A percentile compares a stretch with the other conserved stretches of the same genome.
phyloP scores from a whole-genome alignment of 2,113 vertebrate genomes.

The Melanerpes formicivorus region DNA sequence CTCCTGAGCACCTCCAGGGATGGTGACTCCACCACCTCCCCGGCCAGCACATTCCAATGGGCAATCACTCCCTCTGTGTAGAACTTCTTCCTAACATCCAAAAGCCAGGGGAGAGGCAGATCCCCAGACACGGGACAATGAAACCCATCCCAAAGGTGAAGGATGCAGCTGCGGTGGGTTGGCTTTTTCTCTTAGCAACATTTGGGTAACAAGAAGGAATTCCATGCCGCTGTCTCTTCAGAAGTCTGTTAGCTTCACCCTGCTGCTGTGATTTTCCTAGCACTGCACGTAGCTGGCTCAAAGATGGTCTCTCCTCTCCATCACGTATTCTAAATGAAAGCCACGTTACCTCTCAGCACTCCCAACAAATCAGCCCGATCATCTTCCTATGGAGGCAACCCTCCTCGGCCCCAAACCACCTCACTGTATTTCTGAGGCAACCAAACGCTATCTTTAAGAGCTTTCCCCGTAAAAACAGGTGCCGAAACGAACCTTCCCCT shows the following conservation, averaged over 20 bases:
- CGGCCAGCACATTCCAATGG: no score
- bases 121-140: not conserved
- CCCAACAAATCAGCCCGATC: not conserved
- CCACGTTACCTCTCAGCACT: not conserved
- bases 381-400: not conserved
- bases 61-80: no score
- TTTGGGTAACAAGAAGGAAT: not conserved
- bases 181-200: not conserved
- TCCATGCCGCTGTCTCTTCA: not conserved
- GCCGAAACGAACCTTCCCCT: not conserved
- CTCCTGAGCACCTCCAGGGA: no score
- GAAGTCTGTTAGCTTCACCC: not conserved
- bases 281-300: not conserved
- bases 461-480: not conserved
- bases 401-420: rapidly evolving
- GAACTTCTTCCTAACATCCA: no score
- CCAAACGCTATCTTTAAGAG: not conserved
- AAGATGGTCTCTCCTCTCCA: not conserved
- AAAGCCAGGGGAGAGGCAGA: not conserved
- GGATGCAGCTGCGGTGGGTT: no score
- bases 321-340: not conserved
- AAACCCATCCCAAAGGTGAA: not conserved
- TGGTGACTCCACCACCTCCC: no score
- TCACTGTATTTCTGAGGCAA: not conserved
- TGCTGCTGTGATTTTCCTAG: not conserved